Percentiles rank a stretch among this genome's conserved stretches.
Conservation (phyloP, 2,888 invertebrate species). For the Apomyelois bistriatella region DNA sequence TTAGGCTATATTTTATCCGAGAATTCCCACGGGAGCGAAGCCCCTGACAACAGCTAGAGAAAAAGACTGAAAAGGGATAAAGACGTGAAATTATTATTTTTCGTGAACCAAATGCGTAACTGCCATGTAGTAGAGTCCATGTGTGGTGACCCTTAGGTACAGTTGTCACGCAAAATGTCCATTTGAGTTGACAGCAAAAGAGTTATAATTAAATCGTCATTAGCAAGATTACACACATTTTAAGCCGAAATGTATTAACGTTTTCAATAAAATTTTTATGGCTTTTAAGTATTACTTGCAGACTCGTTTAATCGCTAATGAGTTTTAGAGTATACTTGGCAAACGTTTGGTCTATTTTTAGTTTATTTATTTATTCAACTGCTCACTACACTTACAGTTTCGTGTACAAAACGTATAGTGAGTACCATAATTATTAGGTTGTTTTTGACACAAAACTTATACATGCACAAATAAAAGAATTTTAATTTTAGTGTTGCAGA, state of each 20-base stretch:
- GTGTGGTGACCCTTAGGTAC: conserved; percentile 26
- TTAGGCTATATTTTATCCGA: too few relatives aligned
- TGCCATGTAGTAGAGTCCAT: too few relatives aligned
- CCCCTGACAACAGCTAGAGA: too few relatives aligned
- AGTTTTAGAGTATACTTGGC: background rate
- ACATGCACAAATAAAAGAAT: too few relatives aligned
- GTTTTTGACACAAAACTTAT: too few relatives aligned
- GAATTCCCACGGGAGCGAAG: too few relatives aligned
- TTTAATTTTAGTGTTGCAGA: too few relatives aligned
- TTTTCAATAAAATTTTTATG: conserved; percentile 13
- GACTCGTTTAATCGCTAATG: conserved; percentile 3
- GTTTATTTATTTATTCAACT: background rate
- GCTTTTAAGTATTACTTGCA: conserved; percentile 7
- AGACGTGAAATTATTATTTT: too few relatives aligned
- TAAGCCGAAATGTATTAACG: background rate
- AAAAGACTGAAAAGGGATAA: too few relatives aligned
- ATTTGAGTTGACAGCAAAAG: conserved; percentile 41
- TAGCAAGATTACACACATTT: conserved; percentile 28
- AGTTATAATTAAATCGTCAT: conserved; percentile 42
- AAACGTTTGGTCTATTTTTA: background rate
- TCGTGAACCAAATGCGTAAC: too few relatives aligned
- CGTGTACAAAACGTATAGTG: background rate
- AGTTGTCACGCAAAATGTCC: conserved; percentile 41
- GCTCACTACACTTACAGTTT: background rate
- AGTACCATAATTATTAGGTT: too few relatives aligned